These are phyloP conservation scores for Ailurus styani DNA, from an alignment of 2,113 vertebrate species.

Conservation along the genomic window DNA sequence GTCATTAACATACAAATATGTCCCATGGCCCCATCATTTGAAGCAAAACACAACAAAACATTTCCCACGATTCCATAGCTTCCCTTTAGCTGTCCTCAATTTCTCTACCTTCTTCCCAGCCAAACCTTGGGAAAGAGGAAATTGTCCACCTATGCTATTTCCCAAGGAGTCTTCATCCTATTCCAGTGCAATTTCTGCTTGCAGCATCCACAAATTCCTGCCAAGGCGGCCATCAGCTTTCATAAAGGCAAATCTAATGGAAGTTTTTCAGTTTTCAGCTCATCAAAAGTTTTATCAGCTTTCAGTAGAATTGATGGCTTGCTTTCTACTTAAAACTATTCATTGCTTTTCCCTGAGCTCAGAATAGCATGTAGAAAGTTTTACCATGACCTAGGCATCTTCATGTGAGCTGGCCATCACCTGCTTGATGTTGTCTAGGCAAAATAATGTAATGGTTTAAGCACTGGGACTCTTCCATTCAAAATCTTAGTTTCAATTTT, in stretches of 20 bases:
- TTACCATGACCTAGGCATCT: not conserved
- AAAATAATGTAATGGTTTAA: not conserved
- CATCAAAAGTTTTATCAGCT: not conserved
- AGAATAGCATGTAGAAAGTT: not conserved
- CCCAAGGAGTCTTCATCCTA: not conserved
- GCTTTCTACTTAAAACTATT: not conserved
- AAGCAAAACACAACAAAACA: not conserved
- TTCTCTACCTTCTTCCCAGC: not conserved
- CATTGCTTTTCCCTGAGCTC: not conserved
- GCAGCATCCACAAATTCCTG: not conserved
- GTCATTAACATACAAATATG: not conserved
- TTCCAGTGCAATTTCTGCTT: not conserved
- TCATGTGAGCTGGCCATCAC: not conserved
- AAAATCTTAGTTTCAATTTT: not conserved
- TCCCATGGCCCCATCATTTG: no score
- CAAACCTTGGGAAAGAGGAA: not conserved
- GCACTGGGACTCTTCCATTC: not conserved
- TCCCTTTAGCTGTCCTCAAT: not conserved
- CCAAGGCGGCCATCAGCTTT: not conserved
- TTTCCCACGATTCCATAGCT: not conserved
- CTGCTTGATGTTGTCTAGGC: rapidly evolving
- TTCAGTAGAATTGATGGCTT: not conserved
- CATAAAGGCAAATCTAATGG: not conserved
- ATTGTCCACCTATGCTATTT: not conserved
- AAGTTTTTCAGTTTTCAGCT: not conserved